These are phyloP conservation scores for Drosophila prolongata DNA, from an alignment of 2,888 invertebrate species.

Conservation along the genomic window DNA sequence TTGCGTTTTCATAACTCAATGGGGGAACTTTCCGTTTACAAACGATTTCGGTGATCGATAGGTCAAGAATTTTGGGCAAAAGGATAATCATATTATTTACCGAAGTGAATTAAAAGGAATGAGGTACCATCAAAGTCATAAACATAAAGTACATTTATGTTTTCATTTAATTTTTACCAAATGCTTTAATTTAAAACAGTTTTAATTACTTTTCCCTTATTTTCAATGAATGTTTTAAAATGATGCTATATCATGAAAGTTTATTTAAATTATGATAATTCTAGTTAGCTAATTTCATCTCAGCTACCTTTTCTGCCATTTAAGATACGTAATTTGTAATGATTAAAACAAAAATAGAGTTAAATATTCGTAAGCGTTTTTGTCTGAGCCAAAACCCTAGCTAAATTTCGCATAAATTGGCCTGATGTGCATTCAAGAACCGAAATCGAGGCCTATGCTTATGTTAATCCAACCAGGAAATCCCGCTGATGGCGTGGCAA, in stretches of 20 bases:
- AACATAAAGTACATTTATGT: not conserved
- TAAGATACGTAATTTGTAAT: no score
- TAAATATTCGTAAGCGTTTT: not conserved
- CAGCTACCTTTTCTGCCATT: no score
- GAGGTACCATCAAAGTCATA: not conserved
- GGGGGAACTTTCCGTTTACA: not conserved
- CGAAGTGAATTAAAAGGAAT: not conserved
- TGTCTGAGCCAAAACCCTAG: not conserved
- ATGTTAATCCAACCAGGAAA: slow-evolving; percentile 11
- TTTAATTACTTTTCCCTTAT: no score
- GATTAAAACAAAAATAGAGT: not conserved
- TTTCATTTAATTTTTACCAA: not conserved
- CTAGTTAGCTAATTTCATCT: no score
- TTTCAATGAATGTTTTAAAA: no score
- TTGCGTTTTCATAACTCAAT: slow-evolving; percentile 10
- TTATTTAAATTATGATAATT: no score
- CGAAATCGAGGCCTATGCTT: not conserved
- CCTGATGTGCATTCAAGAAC: not conserved
- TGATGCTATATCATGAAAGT: no score
- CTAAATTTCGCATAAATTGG: no score
- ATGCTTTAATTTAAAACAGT: no score
- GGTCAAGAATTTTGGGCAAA: not conserved
- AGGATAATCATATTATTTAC: not conserved
- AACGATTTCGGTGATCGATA: not conserved
- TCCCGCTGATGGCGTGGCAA: slow-evolving; percentile 6